Base-by-base conservation (phyloP, 1,140 invertebrate species). In the Achatina immaculata region DNA sequence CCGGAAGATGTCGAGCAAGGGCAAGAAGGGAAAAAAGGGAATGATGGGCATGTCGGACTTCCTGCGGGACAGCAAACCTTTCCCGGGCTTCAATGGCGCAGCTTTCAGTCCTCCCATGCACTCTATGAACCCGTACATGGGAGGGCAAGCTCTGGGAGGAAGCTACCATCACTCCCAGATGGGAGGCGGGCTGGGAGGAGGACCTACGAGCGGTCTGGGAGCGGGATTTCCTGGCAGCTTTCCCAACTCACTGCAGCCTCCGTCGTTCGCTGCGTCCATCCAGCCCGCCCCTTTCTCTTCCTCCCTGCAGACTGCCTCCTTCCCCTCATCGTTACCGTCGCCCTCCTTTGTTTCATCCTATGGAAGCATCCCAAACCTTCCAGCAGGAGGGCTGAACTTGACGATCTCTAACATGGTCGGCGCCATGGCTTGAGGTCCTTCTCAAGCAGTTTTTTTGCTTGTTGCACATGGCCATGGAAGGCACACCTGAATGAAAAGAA, bases 1-100 rank as follows among this genome's bases (percentile, higher is more conserved):
- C 92, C 93, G 98, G 86, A 99, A 99, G 81, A 90, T 91, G 88
- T 90, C 90, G 28, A 89, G 89, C 38, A 91, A 90, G 77, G 86
- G 85, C 75, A 91, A 91, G 85, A 90, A 90, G 78, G 89, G 88
- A 80, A 89, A 89, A 81, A 90, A 90, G 62, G 84, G 87, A 16
- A 86, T 86, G 77, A 65, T 81, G 34, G 84, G 83, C 34, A 88
- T 88, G 86, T 85, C 85, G n/a, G 89, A 90, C 77, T 83, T 90
- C 42, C 80, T 90, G 68, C 86, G 88, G 58, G 82, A 88, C 81
- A 87, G 87, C 62, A 90, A 90, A 81, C 82, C 86, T 4, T 90
- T 89, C 81, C 77, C 84, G 19, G 83, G 86, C 16, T 87, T 87
- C 74, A 78, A 73, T 19, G 77, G 83, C 7, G 82, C 85, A 58